Percentiles rank a stretch among this genome's conserved stretches.
These are phyloP conservation scores for Epinephelus coioides DNA, from an alignment of 2,797 vertebrate genomes.

Conservation along the genomic window DNA sequence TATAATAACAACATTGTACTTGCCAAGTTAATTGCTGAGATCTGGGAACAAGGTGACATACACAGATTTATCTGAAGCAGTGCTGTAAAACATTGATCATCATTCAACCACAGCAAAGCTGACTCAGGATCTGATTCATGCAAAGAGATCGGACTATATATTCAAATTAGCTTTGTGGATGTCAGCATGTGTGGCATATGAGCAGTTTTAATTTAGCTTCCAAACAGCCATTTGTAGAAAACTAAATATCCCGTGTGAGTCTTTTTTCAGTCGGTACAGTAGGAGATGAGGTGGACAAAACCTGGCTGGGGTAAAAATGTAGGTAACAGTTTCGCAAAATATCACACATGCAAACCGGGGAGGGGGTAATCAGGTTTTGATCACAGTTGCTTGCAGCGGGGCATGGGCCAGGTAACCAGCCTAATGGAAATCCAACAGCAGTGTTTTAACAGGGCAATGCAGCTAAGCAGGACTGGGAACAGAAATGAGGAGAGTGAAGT, in stretches of 20 bases:
- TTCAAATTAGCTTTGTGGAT: too few species aligned
- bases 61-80: too few species aligned
- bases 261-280: not conserved
- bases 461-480: constrained; percentile 9
- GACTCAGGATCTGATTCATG: too few species aligned
- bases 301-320: not conserved
- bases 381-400: not conserved
- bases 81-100: too few species aligned
- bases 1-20: too few species aligned
- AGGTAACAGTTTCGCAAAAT: not conserved
- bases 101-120: too few species aligned
- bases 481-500: not conserved
- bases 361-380: not conserved
- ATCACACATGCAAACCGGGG: too few species aligned
- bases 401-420: not conserved
- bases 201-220: not conserved
- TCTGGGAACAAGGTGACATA: too few species aligned
- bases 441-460: not conserved
- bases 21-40: too few species aligned
- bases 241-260: too few species aligned
- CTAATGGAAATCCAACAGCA: not conserved
- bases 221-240: too few species aligned
- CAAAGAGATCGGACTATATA: too few species aligned
- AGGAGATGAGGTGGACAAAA: not conserved
- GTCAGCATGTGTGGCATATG: not conserved